Conservation (phyloP, 1,140 invertebrate genomes). For the Nasonia giraulti region DNA sequence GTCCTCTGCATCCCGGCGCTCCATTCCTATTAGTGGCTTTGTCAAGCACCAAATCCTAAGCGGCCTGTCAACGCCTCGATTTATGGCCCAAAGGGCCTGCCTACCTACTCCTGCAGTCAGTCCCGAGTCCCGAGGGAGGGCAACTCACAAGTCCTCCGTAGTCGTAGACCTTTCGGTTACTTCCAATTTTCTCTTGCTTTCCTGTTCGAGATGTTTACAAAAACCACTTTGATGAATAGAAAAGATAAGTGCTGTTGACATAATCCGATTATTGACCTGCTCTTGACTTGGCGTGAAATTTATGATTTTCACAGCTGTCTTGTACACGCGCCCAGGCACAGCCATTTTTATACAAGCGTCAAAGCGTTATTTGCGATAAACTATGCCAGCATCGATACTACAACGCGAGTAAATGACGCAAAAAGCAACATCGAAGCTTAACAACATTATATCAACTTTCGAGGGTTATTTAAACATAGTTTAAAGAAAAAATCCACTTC, state of each 20-base stretch:
- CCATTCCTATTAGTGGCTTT: background rate
- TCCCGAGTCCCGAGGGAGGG: background rate
- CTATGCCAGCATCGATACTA: too few relatives aligned
- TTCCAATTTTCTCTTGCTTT: constrained; percentile 41
- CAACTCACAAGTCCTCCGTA: background rate
- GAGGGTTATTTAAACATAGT: too few relatives aligned
- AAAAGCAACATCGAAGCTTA: background rate
- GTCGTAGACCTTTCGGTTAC: background rate
- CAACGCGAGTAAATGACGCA: background rate
- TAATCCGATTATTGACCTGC: constrained; percentile 3
- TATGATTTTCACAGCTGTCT: background rate
- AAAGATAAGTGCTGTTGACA: constrained; percentile 18
- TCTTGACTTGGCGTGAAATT: background rate
- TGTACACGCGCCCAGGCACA: too few relatives aligned
- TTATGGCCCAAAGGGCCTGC: background rate
- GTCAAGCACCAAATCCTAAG: background rate
- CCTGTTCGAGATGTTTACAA: constrained; percentile 46
- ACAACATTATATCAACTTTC: too few relatives aligned
- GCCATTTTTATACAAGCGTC: background rate
- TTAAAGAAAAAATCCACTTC: constrained; percentile 36
- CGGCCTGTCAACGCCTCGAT: background rate
- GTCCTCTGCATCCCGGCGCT: background rate
- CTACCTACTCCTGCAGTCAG: background rate
- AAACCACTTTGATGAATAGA: constrained; percentile 49
- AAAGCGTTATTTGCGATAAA: too few relatives aligned